Evolutionary conservation across 2,113 vertebrate genomes (phyloP).

Genomic region (Polypterus bichir): DNA sequence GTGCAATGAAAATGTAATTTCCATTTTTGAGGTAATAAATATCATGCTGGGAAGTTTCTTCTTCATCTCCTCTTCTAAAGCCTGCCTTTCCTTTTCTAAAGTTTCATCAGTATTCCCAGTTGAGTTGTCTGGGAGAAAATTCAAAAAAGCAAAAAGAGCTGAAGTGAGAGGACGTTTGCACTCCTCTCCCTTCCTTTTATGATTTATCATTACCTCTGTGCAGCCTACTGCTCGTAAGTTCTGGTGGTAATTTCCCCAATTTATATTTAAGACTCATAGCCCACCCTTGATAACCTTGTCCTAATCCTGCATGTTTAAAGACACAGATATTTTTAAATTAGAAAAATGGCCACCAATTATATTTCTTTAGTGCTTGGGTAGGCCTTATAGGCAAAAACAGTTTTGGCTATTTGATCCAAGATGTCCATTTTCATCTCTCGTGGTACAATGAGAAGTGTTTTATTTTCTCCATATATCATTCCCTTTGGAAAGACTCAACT

Average conservation of each 20-base stretch:
- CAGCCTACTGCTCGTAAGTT: conserved; percentile 9
- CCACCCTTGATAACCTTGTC: conserved; percentile 12
- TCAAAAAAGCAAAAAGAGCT: no score
- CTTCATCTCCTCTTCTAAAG: conserved; percentile 13
- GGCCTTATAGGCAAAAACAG: conserved; percentile 14
- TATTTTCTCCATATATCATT: conserved; percentile 17
- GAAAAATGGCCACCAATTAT: conserved; percentile 16
- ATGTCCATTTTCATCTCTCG: conserved; percentile 1
- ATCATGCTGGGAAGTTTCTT: conserved; percentile 7
- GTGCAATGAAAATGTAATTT: conserved; percentile 2
- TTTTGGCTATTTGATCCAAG: conserved; percentile 16
- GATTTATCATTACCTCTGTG: conserved; percentile 5
- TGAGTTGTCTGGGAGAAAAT: conserved; percentile 14
- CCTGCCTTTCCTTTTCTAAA: conserved; percentile 9
- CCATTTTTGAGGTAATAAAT: conserved; percentile 12
- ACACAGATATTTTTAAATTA: conserved; percentile 18
- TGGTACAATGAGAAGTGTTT: conserved; percentile 7
- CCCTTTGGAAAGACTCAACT: conserved; percentile 12
- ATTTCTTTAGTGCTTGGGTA: conserved; percentile 15
- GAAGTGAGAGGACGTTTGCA: neutral
- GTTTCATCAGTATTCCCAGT: conserved; percentile 10
- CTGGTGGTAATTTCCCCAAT: no score
- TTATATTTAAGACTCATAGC: conserved; percentile 14
- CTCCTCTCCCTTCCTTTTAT: neutral
- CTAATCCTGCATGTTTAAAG: conserved; percentile 14